phyloP scores from a whole-genome alignment of 2,113 vertebrate genomes.

The Cynocephalus volans region DNA sequence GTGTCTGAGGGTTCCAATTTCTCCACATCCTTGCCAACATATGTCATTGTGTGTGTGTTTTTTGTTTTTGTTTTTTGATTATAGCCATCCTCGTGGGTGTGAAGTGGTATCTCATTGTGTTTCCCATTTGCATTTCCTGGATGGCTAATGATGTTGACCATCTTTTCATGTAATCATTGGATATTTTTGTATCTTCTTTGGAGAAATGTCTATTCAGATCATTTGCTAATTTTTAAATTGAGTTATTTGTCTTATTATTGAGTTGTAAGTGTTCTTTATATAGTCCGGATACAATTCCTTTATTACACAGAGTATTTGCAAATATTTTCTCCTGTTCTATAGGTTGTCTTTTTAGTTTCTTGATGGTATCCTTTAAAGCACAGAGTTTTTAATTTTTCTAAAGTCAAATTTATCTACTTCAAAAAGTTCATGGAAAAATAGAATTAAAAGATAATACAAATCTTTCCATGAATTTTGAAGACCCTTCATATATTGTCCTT shows the following conservation, averaged over 20 bases:
- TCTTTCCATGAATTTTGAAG: no score
- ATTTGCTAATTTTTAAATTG: not conserved
- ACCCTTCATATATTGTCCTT: not conserved
- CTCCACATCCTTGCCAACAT: not conserved
- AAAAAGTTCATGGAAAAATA: no score
- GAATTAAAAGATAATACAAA: no score
- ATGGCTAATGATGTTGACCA: not conserved
- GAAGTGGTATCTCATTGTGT: not conserved
- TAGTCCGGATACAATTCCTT: not conserved
- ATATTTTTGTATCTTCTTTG: not conserved
- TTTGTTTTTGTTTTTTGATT: not conserved
- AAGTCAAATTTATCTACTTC: not conserved
- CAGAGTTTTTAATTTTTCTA: not conserved
- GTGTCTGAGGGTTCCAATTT: not conserved
- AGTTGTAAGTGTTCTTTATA: not conserved
- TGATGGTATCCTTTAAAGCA: not conserved
- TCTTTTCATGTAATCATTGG: not conserved
- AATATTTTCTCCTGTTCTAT: not conserved
- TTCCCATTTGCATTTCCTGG: not conserved
- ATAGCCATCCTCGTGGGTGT: not conserved
- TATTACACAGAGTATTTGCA: not conserved
- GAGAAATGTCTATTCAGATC: not conserved
- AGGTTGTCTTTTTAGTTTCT: not conserved
- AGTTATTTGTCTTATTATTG: not conserved
- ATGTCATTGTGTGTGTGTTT: not conserved